Evolutionary conservation across 2,797 vertebrate species (phyloP).

Genomic region (Neomorphus geoffroyi): DNA sequence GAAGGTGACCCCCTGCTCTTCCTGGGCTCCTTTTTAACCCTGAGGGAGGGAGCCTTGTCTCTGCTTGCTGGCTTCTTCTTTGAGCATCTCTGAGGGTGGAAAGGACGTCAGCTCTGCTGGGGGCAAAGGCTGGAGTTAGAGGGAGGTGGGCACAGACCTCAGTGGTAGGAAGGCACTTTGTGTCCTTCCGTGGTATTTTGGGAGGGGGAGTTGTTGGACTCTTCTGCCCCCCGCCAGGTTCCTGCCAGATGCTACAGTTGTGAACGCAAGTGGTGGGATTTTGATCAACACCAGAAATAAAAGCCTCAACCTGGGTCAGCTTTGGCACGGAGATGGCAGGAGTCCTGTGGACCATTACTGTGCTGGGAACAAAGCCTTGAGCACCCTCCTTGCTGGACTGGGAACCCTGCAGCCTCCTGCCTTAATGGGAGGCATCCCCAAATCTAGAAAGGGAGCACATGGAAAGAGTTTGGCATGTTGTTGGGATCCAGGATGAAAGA

Average conservation of each 20-base stretch:
- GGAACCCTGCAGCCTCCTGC: not conserved
- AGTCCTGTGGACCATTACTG: accelerated
- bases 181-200: not conserved
- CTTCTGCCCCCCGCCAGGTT: not conserved
- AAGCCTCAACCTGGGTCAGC: not conserved
- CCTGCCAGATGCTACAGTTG: not conserved
- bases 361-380: not conserved
- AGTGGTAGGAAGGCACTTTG: not conserved
- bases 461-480: not conserved
- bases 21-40: not conserved
- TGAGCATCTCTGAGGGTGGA: not conserved
- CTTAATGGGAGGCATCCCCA: not conserved
- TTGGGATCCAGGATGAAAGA: not conserved
- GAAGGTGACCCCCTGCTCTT: not conserved
- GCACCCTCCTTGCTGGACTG: not conserved
- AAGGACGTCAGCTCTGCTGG: not conserved
- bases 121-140: not conserved
- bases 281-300: not conserved
- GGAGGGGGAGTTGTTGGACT: not conserved
- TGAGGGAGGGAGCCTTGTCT: not conserved
- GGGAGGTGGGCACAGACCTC: not conserved
- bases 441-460: not conserved
- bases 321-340: not conserved
- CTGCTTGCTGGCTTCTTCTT: not conserved
- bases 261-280: not conserved